phyloP scores from a whole-genome alignment of 2,113 vertebrate genomes.

The Corynorhinus townsendii region DNA sequence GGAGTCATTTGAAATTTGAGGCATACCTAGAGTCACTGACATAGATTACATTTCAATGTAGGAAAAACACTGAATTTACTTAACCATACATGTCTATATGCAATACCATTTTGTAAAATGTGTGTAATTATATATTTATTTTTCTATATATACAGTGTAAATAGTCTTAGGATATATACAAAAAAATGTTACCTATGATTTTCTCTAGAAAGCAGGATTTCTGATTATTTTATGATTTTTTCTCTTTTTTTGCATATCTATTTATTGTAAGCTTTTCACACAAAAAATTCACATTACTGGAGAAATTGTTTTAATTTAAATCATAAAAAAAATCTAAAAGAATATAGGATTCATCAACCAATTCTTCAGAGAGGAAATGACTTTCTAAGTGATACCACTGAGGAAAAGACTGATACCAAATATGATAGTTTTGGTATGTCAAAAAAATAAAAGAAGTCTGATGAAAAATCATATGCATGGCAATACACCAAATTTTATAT shows the following conservation, averaged over 20 bases:
- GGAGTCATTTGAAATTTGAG: background rate
- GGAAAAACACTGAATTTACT: background rate
- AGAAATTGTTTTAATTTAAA: background rate
- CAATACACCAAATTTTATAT: background rate
- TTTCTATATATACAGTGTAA: background rate
- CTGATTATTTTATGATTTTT: background rate
- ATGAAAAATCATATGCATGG: background rate
- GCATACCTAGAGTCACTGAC: background rate
- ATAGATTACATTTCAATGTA: background rate
- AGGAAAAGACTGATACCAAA: background rate
- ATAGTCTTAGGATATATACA: background rate
- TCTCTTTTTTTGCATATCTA: background rate
- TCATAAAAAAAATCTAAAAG: constrained; percentile 2
- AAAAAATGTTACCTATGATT: constrained; percentile 10
- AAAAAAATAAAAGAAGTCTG: constrained; percentile 16
- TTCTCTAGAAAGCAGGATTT: background rate
- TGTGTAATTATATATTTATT: background rate
- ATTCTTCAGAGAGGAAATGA: background rate
- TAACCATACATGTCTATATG: background rate
- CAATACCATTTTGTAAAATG: background rate
- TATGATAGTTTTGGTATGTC: background rate
- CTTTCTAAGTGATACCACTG: background rate
- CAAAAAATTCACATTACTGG: background rate
- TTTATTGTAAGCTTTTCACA: background rate
- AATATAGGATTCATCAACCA: background rate